phyloP scores from a whole-genome alignment of 2,113 vertebrate genomes.

The Sinocyclocheilus rhinocerous region DNA sequence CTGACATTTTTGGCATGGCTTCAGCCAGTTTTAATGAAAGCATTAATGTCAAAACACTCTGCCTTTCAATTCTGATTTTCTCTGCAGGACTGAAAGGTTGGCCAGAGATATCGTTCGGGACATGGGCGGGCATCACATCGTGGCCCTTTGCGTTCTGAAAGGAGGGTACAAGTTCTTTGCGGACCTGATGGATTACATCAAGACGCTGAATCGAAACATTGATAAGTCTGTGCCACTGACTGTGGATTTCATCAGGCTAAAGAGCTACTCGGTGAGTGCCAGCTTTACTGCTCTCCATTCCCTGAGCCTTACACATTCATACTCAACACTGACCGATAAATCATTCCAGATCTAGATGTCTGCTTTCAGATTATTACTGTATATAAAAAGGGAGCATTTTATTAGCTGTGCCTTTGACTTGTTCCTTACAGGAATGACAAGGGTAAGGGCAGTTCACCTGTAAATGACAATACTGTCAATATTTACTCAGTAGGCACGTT shows the following conservation, averaged over 20 bases:
- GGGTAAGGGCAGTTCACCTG: background rate
- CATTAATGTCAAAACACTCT: background rate
- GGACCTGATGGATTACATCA: slow-evolving; percentile 85
- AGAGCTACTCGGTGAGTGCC: slow-evolving; percentile 81
- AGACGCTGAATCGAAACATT: slow-evolving; percentile 81
- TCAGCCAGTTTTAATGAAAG: background rate
- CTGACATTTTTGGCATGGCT: background rate
- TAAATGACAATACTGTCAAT: no score
- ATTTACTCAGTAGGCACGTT: no score
- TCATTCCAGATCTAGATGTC: background rate
- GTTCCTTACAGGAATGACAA: background rate
- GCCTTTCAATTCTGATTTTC: background rate
- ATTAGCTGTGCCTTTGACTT: background rate
- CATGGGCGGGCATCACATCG: slow-evolving; percentile 83
- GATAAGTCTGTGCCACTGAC: slow-evolving; percentile 84
- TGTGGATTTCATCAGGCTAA: slow-evolving; percentile 86
- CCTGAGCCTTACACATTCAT: background rate
- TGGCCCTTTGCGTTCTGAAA: slow-evolving; percentile 86
- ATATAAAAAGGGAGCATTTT: background rate
- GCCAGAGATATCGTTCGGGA: slow-evolving; percentile 83
- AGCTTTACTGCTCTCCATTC: slow-evolving; percentile 22
- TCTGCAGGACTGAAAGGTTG: slow-evolving; percentile 81
- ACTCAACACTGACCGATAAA: background rate
- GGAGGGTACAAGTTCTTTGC: slow-evolving; percentile 88
- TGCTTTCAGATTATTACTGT: background rate